Conservation (phyloP, 2,113 vertebrate genomes). For the Tychaedon coryphoeus region DNA sequence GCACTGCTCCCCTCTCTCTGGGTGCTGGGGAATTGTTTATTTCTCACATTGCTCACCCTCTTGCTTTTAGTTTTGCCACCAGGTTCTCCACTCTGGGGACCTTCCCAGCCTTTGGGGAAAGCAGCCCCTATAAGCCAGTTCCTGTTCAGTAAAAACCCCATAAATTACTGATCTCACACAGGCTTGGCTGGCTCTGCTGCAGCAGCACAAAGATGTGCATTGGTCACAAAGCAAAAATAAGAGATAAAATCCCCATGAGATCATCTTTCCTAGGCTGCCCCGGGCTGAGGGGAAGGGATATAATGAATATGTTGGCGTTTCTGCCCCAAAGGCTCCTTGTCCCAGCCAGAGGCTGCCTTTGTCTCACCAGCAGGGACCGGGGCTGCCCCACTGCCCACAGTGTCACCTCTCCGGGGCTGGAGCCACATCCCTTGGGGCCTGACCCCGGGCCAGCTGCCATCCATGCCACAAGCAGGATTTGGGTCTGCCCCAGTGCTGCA, state of each 20-base stretch:
- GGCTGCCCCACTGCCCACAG: neutral
- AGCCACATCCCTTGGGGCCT: neutral
- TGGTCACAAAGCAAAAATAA: constrained; percentile 1
- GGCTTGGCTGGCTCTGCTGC: neutral
- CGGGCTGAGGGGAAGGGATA: neutral
- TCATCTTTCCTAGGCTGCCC: constrained; percentile 27
- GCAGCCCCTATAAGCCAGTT: neutral
- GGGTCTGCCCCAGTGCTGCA: neutral
- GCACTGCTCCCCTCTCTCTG: neutral
- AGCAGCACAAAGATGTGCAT: constrained; percentile 45
- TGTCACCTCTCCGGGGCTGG: neutral
- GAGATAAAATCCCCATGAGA: constrained; percentile 40
- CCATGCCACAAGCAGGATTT: neutral
- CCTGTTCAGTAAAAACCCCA: neutral
- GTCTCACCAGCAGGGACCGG: neutral
- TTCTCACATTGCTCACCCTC: neutral
- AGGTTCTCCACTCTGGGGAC: accelerated
- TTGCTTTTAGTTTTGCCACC: neutral
- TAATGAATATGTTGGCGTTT: neutral
- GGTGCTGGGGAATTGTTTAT: neutral
- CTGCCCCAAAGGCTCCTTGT: constrained; percentile 16
- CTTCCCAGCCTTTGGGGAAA: neutral
- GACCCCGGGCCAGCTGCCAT: neutral
- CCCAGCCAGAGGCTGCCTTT: constrained; percentile 9
- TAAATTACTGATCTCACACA: neutral